Percentiles rank a stretch among this genome's conserved stretches.
These are phyloP conservation scores for Gibbula magus DNA, from an alignment of 2,888 invertebrate genomes.

Conservation along the genomic window DNA sequence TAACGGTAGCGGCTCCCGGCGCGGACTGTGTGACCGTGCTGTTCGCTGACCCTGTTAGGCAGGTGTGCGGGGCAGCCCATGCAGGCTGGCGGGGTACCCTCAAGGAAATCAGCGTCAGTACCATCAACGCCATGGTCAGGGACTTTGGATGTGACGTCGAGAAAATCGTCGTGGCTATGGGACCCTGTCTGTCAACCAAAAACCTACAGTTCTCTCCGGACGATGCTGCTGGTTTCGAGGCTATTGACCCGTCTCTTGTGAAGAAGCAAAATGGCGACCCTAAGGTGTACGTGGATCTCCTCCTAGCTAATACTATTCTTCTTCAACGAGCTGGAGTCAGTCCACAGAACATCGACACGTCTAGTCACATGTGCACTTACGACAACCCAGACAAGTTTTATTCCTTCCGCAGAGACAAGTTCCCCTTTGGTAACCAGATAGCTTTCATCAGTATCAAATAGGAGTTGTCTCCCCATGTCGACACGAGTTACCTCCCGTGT, in stretches of 20 bases:
- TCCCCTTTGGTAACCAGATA: conserved; percentile 60
- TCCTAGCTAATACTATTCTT: conserved; percentile 46
- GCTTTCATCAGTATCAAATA: conserved; percentile 48
- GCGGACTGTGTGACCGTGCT: conserved; percentile 55
- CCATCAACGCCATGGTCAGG: conserved; percentile 45
- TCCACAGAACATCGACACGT: conserved; percentile 47
- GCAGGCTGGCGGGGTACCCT: conserved; percentile 56
- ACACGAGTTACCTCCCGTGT: background rate
- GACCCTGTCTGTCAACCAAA: conserved; percentile 44
- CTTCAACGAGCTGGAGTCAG: conserved; percentile 47
- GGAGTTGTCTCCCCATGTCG: conserved; percentile 5
- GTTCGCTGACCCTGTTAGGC: conserved; percentile 52
- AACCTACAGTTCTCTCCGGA: conserved; percentile 43
- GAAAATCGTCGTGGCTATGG: conserved; percentile 52
- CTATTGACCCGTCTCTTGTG: conserved; percentile 41
- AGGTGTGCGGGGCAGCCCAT: conserved; percentile 52
- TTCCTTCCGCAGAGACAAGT: conserved; percentile 49
- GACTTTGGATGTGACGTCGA: conserved; percentile 42
- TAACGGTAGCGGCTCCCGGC: conserved; percentile 55
- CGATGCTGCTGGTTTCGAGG: conserved; percentile 35
- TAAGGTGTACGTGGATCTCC: conserved; percentile 41
- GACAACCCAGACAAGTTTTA: conserved; percentile 48
- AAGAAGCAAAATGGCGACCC: conserved; percentile 19
- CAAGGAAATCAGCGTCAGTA: conserved; percentile 38
- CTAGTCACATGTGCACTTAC: conserved; percentile 44